phyloP scores from a whole-genome alignment of 2,888 invertebrate genomes.

The Pterobdella sp. region DNA sequence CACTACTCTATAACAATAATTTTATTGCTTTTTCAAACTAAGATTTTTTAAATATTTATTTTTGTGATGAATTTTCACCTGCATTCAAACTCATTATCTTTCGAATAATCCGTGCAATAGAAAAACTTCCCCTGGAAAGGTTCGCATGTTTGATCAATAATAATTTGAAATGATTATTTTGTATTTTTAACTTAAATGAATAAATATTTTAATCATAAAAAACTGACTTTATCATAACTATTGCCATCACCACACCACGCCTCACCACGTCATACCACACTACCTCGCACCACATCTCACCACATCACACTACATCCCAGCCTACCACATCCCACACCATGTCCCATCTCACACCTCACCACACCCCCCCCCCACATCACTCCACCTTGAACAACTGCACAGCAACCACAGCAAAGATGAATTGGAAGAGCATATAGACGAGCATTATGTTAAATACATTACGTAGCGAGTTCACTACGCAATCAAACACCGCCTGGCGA shows the following conservation, averaged over 20 bases:
- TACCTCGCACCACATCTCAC: background rate
- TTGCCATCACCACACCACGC: background rate
- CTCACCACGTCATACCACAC: background rate
- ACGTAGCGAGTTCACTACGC: conserved; percentile 99
- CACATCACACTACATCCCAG: background rate
- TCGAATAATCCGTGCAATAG: conserved; percentile 95
- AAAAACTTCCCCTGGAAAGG: conserved; percentile 77
- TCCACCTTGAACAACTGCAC: conserved; percentile 86
- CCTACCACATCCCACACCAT: background rate
- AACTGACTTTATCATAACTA: background rate
- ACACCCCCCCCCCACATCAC: background rate
- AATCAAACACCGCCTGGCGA: conserved; percentile 92
- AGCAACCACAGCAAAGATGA: conserved; percentile 99
- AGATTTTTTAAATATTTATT: no score
- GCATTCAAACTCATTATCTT: conserved; percentile 85
- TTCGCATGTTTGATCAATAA: background rate
- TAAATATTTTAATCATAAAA: background rate
- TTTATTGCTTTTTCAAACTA: no score
- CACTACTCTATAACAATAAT: no score
- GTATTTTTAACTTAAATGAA: background rate
- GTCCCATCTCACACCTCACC: background rate
- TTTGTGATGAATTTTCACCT: no score
- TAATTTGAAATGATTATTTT: background rate
- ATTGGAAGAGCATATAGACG: conserved; percentile 94
- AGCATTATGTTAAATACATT: conserved; percentile 99